Evolutionary conservation across 2,888 invertebrate genomes (phyloP), one percentile per base, ranked within the genome.

Genomic region (Melieria picta): DNA sequence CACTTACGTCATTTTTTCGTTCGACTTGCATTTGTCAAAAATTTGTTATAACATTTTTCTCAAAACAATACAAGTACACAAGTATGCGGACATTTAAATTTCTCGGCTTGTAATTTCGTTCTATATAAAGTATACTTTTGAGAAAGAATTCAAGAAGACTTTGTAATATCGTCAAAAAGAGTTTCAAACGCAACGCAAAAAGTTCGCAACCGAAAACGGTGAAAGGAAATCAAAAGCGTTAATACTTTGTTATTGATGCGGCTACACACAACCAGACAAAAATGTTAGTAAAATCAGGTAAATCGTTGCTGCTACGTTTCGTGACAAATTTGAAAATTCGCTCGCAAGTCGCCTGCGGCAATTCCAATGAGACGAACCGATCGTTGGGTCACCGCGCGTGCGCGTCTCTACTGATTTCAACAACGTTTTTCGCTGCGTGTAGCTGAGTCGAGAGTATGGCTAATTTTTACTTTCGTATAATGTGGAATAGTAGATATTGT

Each of bases 1-100:
- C 82, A 81, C 81, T 81, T 81, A 81, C 81, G 81, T 80, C 81
- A 79, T 80, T 79, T 78, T 77, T 70, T 79, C 76, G 66, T 67
- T 60, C 62, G 55, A 69, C 62, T 69, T 69, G 63, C 69, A 48
- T 63, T 69, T 69, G 62, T 69, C 69, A 69, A 63, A 63, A 46
- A 56, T 57, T 67, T 63, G 30, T 43, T 48, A 30, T 30, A 30
- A 30, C 7, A 13, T 52, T 52, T 55, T 57, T 56, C 43, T 58
- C 9, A 58, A 63, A 50, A 55, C 42, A 65, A 56, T 57, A 56
- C 65, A 66, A 58, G 66, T 16, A 57, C 58, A 4, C 30, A 16
- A 56, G 5, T 60, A 48, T 48, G 43, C 50, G 43, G 13, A 52
- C 48, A 42, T 60, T 43, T 60, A 52, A 50, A 45, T 67, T 60